phyloP scores from a whole-genome alignment of 2,113 vertebrate genomes.

The Delphinapterus leucas region DNA sequence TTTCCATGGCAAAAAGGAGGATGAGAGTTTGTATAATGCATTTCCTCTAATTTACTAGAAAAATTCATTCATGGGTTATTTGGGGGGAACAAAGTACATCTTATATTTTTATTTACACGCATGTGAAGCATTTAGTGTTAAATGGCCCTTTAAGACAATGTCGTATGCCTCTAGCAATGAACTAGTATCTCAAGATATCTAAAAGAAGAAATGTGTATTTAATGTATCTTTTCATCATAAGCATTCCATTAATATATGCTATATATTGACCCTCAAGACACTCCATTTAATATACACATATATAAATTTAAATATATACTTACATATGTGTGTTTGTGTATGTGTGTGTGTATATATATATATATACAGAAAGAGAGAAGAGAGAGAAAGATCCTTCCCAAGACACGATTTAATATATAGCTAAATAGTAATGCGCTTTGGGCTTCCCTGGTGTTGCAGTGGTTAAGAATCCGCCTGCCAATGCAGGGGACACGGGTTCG shows the following conservation, averaged over 20 bases:
- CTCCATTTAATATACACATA: background rate
- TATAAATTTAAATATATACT: background rate
- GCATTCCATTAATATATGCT: background rate
- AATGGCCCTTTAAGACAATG: background rate
- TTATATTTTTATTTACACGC: background rate
- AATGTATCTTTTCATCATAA: background rate
- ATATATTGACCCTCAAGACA: background rate
- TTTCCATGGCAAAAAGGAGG: background rate
- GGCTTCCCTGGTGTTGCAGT: too few species aligned
- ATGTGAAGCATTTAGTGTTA: background rate
- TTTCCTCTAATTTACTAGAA: conserved; percentile 17
- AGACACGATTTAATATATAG: background rate
- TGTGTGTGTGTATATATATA: background rate
- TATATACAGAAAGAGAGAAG: background rate
- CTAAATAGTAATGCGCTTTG: background rate
- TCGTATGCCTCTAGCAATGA: background rate
- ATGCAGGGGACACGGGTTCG: too few species aligned
- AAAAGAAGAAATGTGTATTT: background rate
- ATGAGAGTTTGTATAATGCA: background rate
- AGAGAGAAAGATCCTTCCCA: background rate
- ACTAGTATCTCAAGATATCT: background rate
- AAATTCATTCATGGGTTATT: conserved; percentile 5
- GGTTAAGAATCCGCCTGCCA: too few species aligned
- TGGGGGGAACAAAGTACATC: background rate
- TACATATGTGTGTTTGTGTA: background rate